Conservation (phyloP, 2,113 vertebrate species). For the Ophiodon elongatus region DNA sequence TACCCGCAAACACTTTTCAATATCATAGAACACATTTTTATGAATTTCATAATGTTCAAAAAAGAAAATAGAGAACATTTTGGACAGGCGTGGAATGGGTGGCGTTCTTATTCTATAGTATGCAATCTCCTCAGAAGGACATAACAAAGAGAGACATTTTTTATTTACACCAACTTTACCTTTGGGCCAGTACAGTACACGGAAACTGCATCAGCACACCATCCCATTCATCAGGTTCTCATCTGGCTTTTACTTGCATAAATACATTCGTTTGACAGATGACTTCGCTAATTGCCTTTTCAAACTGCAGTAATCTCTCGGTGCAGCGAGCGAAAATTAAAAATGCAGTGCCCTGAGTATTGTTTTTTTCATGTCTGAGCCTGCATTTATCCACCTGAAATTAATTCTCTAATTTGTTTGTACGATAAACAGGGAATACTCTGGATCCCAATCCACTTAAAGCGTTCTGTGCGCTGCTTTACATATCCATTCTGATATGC, state of each 20-base stretch:
- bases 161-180: slow-evolving; percentile 47
- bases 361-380: slow-evolving; percentile 72
- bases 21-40: not conserved
- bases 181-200: slow-evolving; percentile 31
- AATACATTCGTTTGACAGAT: slow-evolving; percentile 70
- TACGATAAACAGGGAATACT: slow-evolving; percentile 80
- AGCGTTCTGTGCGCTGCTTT: slow-evolving; percentile 65
- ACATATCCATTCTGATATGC: slow-evolving; percentile 66
- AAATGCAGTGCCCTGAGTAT: slow-evolving; percentile 67
- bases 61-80: not conserved
- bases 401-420: slow-evolving; percentile 80
- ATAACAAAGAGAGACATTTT: slow-evolving; percentile 29
- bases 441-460: slow-evolving; percentile 75
- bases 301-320: slow-evolving; percentile 64
- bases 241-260: slow-evolving; percentile 49
- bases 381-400: slow-evolving; percentile 79
- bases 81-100: not conserved
- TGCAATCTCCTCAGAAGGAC: slow-evolving; percentile 6
- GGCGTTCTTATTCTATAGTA: not conserved
- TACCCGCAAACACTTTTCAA: not conserved
- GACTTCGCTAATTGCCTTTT: slow-evolving; percentile 72
- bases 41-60: no score
- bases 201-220: slow-evolving; percentile 25
- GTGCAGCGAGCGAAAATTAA: slow-evolving; percentile 66
- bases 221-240: slow-evolving; percentile 47